Conservation (phyloP, 2,113 vertebrate species). For the Lethenteron camtschaticum region DNA sequence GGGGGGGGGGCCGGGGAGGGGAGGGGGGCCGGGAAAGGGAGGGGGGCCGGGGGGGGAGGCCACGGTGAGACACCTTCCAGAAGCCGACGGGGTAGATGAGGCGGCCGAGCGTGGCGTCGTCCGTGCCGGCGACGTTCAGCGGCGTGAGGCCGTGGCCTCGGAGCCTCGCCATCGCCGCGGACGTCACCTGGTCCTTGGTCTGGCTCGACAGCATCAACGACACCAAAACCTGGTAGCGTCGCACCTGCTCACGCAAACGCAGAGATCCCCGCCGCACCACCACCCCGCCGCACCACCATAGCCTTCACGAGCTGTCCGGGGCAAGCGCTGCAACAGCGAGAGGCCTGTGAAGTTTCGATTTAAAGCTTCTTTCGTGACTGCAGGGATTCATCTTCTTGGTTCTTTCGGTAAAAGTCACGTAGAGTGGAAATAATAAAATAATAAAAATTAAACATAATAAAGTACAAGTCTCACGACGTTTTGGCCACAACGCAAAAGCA, state of each 20-base stretch:
- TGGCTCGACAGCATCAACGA: slow-evolving; percentile 94
- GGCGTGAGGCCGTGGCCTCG: slow-evolving; percentile 36
- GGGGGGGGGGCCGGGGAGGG: not conserved
- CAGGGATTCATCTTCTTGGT: too few species aligned
- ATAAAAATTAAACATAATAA: too few species aligned
- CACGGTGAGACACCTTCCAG: slow-evolving; percentile 57
- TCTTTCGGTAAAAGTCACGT: too few species aligned
- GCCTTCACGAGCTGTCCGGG: too few species aligned
- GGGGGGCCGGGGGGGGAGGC: too few species aligned
- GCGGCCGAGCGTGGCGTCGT: slow-evolving; percentile 36
- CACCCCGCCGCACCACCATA: too few species aligned
- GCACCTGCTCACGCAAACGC: slow-evolving; percentile 28
- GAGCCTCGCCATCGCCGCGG: slow-evolving; percentile 49
- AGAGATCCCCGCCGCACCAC: not conserved
- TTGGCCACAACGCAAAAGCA: too few species aligned
- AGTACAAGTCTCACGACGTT: too few species aligned
- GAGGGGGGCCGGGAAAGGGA: too few species aligned
- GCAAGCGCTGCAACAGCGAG: not conserved
- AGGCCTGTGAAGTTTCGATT: too few species aligned
- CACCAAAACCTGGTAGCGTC: slow-evolving; percentile 64
- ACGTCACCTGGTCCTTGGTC: slow-evolving; percentile 78
- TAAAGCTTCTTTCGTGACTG: too few species aligned
- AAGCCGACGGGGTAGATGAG: slow-evolving; percentile 92
- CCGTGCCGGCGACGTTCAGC: slow-evolving; percentile 34
- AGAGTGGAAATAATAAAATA: too few species aligned